phyloP scores from a whole-genome alignment of 2,797 vertebrate genomes.

The Eutrigla gurnardus region DNA sequence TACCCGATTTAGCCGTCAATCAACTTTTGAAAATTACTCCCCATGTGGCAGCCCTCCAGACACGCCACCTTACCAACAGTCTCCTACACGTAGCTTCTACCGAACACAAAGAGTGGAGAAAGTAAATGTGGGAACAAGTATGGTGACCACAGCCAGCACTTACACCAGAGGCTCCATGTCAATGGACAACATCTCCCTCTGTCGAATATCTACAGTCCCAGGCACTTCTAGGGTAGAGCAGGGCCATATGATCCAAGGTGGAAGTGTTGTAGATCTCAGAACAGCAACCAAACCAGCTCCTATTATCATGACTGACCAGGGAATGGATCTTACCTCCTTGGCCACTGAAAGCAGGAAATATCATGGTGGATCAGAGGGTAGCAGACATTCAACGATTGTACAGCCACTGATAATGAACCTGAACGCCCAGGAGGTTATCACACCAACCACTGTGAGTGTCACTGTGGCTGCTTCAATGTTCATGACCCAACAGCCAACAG shows the following conservation, averaged over 20 bases:
- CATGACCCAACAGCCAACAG: constrained; percentile 90
- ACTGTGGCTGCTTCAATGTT: constrained; percentile 97
- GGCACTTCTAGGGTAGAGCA: constrained; percentile 95
- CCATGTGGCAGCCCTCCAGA: constrained; percentile 86
- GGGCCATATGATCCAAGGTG: constrained; percentile 89
- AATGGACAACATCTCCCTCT: constrained; percentile 96
- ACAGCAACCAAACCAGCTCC: constrained; percentile 88
- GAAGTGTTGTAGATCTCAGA: constrained; percentile 93
- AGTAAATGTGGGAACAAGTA: constrained; percentile 85
- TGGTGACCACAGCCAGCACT: constrained; percentile 84
- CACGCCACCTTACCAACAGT: constrained; percentile 88
- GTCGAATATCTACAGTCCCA: constrained; percentile 95
- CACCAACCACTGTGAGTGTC: constrained; percentile 91
- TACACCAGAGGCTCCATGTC: constrained; percentile 93
- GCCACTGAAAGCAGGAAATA: constrained; percentile 93
- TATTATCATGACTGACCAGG: constrained; percentile 96
- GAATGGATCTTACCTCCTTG: constrained; percentile 98
- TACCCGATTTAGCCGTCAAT: constrained; percentile 88
- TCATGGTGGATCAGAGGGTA: constrained; percentile 89
- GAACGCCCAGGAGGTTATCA: constrained; percentile 91
- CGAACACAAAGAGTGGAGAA: constrained; percentile 85
- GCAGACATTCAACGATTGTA: constrained; percentile 91
- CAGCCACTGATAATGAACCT: constrained; percentile 98
- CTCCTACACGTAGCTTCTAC: constrained; percentile 85
- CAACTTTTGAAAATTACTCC: constrained; percentile 88